Percentiles rank a stretch among this genome's conserved stretches.
Conservation (phyloP, 2,888 invertebrate genomes). For the Ligdia adustata region DNA sequence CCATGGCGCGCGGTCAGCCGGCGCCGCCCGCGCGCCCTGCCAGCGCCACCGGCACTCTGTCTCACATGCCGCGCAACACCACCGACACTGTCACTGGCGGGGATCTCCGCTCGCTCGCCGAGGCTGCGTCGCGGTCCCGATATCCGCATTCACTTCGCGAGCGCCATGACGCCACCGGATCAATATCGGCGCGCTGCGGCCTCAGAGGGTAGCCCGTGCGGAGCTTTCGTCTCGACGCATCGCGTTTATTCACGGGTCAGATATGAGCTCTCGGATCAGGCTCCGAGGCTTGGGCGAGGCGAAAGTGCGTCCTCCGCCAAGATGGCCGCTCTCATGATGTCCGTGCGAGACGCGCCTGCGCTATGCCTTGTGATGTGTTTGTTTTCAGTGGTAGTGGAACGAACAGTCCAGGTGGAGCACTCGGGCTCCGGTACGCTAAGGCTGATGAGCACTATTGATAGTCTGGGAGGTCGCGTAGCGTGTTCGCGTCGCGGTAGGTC, state of each 20-base stretch:
- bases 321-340: constrained; percentile 81
- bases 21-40: constrained; percentile 79
- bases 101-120: constrained; percentile 61
- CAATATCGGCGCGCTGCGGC: constrained; percentile 77
- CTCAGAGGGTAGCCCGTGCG: constrained; percentile 72
- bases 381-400: constrained; percentile 69
- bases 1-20: constrained; percentile 81
- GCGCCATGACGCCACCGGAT: constrained; percentile 77
- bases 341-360: constrained; percentile 77
- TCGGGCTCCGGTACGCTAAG: constrained; percentile 36
- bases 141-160: constrained; percentile 81
- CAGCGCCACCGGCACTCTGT: constrained; percentile 61
- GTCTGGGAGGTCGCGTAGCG: constrained; percentile 51
- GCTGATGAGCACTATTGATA: constrained; percentile 47
- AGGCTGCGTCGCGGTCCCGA: constrained; percentile 71
- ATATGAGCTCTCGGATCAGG: constrained; percentile 60
- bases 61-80: constrained; percentile 78
- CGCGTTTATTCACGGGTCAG: constrained; percentile 47
- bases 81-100: constrained; percentile 69
- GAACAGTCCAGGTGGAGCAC: constrained; percentile 46
- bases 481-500: constrained; percentile 53
- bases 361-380: constrained; percentile 74
- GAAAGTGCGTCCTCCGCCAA: constrained; percentile 79
- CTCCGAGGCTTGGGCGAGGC: constrained; percentile 79
- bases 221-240: constrained; percentile 66